Evolutionary conservation across 2,797 vertebrate genomes (phyloP).

Genomic region (Cuniculus paca): DNA sequence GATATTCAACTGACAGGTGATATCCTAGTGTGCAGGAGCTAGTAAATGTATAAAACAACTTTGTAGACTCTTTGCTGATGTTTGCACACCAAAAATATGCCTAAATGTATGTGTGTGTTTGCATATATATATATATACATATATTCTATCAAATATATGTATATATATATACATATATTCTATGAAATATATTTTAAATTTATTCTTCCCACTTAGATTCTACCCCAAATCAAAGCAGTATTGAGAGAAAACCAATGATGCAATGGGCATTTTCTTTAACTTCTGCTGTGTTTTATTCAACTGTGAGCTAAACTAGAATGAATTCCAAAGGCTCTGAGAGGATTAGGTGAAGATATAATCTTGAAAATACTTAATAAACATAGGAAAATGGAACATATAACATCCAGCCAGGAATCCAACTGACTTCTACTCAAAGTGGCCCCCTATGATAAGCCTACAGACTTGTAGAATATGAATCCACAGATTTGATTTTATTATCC

Average conservation of each 20-base stretch:
- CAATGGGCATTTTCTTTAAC: constrained; percentile 32
- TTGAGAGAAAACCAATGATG: constrained; percentile 11
- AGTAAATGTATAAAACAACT: background rate
- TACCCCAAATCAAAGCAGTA: constrained; percentile 31
- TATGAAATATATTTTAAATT: constrained; percentile 45
- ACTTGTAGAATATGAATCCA: constrained; percentile 51
- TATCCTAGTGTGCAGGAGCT: background rate
- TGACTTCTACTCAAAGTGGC: constrained; percentile 61
- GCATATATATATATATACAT: background rate
- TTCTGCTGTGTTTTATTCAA: constrained; percentile 63
- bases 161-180: background rate
- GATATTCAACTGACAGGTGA: background rate
- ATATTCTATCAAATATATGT: background rate
- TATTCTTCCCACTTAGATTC: constrained; percentile 5
- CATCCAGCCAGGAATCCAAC: constrained; percentile 71
- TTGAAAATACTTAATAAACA: constrained; percentile 82
- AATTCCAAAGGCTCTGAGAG: constrained; percentile 68
- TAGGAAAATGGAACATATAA: constrained; percentile 66
- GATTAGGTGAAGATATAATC: constrained; percentile 81
- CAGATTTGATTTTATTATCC: constrained; percentile 73
- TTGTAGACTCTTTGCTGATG: background rate
- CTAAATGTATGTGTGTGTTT: background rate
- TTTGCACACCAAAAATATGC: background rate
- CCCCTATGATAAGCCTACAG: constrained; percentile 55
- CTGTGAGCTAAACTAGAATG: constrained; percentile 70